phyloP scores from a whole-genome alignment of 2,113 vertebrate genomes.

The Rhabdomys dilectus region DNA sequence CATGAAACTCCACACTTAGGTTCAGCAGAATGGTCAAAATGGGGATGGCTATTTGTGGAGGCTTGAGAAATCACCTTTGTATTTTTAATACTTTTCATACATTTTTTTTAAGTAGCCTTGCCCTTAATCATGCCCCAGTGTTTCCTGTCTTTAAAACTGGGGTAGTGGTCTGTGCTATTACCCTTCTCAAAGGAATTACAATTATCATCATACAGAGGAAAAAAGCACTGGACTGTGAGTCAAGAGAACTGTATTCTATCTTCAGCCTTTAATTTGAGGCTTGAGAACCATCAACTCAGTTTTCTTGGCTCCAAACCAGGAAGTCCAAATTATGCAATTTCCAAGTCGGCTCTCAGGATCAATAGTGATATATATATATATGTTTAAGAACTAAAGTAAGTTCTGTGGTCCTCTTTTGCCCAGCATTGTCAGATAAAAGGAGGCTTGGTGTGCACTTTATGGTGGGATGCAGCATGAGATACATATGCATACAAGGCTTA shows the following conservation, averaged over 20 bases:
- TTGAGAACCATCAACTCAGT: constrained; percentile 26
- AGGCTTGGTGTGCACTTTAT: not conserved
- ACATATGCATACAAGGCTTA: not conserved
- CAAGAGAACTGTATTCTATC: not conserved
- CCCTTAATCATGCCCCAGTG: not conserved
- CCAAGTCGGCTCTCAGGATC: not conserved
- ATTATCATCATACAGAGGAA: not conserved
- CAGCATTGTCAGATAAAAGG: not conserved
- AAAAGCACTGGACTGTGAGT: constrained; percentile 47
- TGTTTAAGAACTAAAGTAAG: not conserved
- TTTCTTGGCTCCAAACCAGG: constrained; percentile 6
- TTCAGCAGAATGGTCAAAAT: not conserved
- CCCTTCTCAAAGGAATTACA: not conserved
- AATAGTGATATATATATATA: not conserved
- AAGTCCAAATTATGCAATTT: constrained; percentile 5
- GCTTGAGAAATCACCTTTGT: not conserved
- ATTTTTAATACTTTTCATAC: not conserved
- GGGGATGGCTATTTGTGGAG: not conserved
- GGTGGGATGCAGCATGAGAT: not conserved
- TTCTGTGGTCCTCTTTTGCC: not conserved
- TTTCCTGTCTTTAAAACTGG: constrained; percentile 44
- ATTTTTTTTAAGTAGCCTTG: constrained; percentile 21
- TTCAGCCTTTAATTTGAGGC: not conserved
- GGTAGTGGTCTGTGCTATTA: not conserved
- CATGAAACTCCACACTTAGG: not conserved